phyloP scores from a whole-genome alignment of 1,140 invertebrate species.

The Danaus melanippus region DNA sequence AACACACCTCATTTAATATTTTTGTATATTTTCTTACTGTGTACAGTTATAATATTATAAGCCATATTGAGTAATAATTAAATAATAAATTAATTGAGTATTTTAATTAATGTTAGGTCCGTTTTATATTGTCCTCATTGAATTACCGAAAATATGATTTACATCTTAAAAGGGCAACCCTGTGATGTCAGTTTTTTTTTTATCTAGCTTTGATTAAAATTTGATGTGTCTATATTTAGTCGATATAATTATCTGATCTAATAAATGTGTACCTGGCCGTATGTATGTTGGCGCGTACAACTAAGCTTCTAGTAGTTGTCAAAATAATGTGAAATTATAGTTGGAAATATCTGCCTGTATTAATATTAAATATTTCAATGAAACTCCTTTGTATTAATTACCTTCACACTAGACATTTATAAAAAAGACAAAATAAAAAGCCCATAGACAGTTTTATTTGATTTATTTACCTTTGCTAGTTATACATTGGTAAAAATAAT shows the following conservation, averaged over 20 bases:
- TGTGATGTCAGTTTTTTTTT: no score
- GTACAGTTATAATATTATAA: slow-evolving; percentile 21
- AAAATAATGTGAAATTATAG: slow-evolving; percentile 5
- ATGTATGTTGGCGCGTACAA: slow-evolving; percentile 15
- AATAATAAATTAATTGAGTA: slow-evolving; percentile 18
- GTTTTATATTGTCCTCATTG: neutral
- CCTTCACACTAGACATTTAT: neutral
- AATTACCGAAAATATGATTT: no score
- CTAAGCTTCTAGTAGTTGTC: slow-evolving; percentile 32
- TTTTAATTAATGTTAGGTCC: slow-evolving; percentile 14
- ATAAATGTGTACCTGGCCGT: slow-evolving; percentile 42
- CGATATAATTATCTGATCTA: slow-evolving; percentile 14
- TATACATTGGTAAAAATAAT: slow-evolving; percentile 71
- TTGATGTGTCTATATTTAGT: no score
- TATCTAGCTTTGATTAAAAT: no score
- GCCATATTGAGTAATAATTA: slow-evolving; percentile 16
- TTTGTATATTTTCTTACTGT: slow-evolving; percentile 22
- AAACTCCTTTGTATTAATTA: slow-evolving; percentile 5
- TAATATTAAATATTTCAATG: slow-evolving; percentile 12
- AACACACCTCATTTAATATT: slow-evolving; percentile 14
- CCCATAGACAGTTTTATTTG: slow-evolving; percentile 55
- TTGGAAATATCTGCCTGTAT: slow-evolving; percentile 12
- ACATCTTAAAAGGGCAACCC: no score
- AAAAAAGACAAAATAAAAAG: slow-evolving; percentile 21
- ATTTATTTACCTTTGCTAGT: slow-evolving; percentile 71